Evolutionary conservation across 2,113 vertebrate species (phyloP).

Genomic region (Zosterops hypoxanthus): DNA sequence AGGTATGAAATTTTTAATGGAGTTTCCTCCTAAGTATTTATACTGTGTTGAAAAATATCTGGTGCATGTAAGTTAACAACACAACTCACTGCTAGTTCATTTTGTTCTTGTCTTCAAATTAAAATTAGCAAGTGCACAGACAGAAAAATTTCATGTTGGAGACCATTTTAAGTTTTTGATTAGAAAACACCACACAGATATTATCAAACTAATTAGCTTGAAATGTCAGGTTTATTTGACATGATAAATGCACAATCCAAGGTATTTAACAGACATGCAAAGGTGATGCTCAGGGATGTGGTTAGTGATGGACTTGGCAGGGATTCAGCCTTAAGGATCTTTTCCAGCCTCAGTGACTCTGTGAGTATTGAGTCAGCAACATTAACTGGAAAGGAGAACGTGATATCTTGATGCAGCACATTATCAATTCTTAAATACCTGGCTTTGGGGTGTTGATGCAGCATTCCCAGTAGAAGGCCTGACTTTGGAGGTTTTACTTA

Average conservation of each 20-base stretch:
- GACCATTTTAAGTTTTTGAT: background rate
- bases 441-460: constrained; percentile 87
- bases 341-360: background rate
- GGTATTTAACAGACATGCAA: background rate
- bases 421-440: constrained; percentile 74
- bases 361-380: background rate
- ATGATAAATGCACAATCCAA: background rate
- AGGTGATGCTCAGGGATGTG: background rate
- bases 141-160: background rate
- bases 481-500: constrained; percentile 98
- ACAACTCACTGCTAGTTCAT: background rate
- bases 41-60: background rate
- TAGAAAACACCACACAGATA: background rate
- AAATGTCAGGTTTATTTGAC: background rate
- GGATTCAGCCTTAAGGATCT: background rate
- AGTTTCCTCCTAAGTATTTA: background rate
- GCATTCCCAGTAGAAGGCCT: constrained; percentile 91
- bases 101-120: background rate
- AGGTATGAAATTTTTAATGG: background rate
- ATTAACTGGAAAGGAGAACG: rapidly evolving
- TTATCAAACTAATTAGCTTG: background rate
- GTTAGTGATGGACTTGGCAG: background rate
- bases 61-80: background rate
- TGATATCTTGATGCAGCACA: background rate
- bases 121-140: background rate